A percentile compares a stretch with the other conserved stretches of the same genome.
Conservation (phyloP, 2,113 vertebrate genomes). For the Ciconia stormi region DNA sequence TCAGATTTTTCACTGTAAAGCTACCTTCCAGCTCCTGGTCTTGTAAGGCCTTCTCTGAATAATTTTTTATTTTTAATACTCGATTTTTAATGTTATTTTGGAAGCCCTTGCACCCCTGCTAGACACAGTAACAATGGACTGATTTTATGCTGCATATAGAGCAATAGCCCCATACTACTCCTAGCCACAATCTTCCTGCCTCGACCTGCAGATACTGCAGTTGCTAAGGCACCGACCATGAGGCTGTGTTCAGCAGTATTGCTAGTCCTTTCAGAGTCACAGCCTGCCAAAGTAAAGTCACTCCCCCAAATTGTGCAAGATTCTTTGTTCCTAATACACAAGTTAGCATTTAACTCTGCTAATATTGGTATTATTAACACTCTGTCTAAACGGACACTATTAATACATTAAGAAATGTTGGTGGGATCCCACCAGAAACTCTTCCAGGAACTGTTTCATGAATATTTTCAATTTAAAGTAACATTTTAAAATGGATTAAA, state of each 20-base stretch:
- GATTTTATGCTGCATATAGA: neutral
- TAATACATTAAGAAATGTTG: neutral
- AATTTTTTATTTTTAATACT: neutral
- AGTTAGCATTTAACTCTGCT: neutral
- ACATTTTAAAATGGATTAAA: neutral
- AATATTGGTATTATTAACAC: neutral
- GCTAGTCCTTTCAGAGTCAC: neutral
- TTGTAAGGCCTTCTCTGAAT: neutral
- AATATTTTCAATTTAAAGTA: neutral
- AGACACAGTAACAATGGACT: neutral
- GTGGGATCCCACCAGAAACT: neutral
- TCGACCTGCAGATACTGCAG: fast-evolving
- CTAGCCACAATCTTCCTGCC: neutral
- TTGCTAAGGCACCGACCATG: fast-evolving
- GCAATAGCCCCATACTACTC: fast-evolving
- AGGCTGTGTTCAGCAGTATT: neutral
- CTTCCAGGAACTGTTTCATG: neutral
- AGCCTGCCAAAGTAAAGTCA: neutral
- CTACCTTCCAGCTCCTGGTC: neutral
- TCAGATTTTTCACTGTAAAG: neutral
- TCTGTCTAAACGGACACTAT: neutral
- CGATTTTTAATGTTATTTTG: neutral
- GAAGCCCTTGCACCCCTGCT: neutral
- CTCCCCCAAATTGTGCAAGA: neutral
- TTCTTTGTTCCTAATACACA: neutral